Conservation (phyloP, 2,113 vertebrate species). For the Leptodactylus fuscus region DNA sequence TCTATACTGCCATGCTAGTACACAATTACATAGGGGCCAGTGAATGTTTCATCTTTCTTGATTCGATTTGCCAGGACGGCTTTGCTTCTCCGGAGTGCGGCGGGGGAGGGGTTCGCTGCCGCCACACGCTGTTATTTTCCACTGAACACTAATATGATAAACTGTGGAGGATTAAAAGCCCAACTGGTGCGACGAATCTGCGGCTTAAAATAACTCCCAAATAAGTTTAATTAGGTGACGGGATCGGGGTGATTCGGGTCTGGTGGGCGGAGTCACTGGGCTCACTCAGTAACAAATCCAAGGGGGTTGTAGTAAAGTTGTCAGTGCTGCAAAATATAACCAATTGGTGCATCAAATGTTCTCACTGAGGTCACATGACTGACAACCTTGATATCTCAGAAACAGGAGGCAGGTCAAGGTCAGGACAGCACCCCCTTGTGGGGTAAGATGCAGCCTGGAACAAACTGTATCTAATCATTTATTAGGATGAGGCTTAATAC, state of each 20-base stretch:
- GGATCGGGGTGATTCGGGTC: background rate
- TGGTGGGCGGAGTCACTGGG: background rate
- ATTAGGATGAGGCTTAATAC: too few relatives aligned
- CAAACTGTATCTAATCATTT: too few relatives aligned
- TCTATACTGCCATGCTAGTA: background rate
- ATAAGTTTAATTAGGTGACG: slow-evolving; percentile 49
- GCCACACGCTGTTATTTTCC: slow-evolving; percentile 49
- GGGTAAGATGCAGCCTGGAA: too few relatives aligned
- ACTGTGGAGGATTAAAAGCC: slow-evolving; percentile 46
- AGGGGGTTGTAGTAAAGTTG: background rate
- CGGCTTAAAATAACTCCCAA: slow-evolving; percentile 43
- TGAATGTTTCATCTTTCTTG: slow-evolving; percentile 12
- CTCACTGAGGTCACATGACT: too few relatives aligned
- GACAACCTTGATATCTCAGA: too few relatives aligned
- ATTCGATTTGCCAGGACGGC: slow-evolving; percentile 31
- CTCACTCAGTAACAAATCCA: background rate
- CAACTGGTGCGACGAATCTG: slow-evolving; percentile 40
- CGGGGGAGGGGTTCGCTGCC: background rate
- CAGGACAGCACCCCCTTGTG: too few relatives aligned
- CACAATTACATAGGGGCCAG: background rate
- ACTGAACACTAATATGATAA: slow-evolving; percentile 51
- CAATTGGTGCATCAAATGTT: too few relatives aligned
- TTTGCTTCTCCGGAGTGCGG: background rate
- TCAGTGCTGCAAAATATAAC: too few relatives aligned
- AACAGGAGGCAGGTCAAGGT: too few relatives aligned